Evolutionary conservation across 2,888 invertebrate species (phyloP), one percentile per base, ranked within the genome.

Genomic region (Archips crataeganus): DNA sequence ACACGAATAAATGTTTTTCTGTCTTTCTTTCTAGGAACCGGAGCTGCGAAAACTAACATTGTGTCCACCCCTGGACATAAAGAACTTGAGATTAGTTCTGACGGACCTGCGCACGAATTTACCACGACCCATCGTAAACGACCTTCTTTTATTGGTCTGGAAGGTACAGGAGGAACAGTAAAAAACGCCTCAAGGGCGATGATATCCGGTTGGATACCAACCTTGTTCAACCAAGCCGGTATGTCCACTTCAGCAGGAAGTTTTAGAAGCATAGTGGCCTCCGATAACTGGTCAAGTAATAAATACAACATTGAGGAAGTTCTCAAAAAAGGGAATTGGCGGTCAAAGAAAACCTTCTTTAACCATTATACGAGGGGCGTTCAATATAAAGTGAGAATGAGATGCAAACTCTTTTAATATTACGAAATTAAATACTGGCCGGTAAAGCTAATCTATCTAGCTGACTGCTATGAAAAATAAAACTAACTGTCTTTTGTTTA

Each of bases 71-170:
- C 39, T 68, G 4, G 57, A 10, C 11, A 71, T 79, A n/a, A 47
- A 34, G 34, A 66, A 76, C 15, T 72, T 77, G 9, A 39, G 15
- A 9, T 13, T 3, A n/a, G 57, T 76, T 47, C 71, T 80, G 5
- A 13, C 71, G 8, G 78, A 79, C 64, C 66, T 77, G 8, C 71
- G 57, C 23, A 78, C 77, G 10, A 69, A 75, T 45, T 57, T 11
- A 2, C 75, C 68, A 6, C 77, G 73, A 15, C 76, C 67, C 1
- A 45, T 23, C 3, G 13, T 15, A 23, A 42, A 67, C 13, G 34
- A 59, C 11, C 45, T 67, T 32, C 23, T 10, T 42, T 67, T 67
- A 34, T 34, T 8, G 73, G 68, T 71, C 9, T 77, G 75, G 75
- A 70, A 65, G 57, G 62, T 75, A 71, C 73, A 60, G 74, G 75